These are phyloP conservation scores for Lagopus muta DNA, from an alignment of 2,113 vertebrate genomes.

Conservation along the genomic window DNA sequence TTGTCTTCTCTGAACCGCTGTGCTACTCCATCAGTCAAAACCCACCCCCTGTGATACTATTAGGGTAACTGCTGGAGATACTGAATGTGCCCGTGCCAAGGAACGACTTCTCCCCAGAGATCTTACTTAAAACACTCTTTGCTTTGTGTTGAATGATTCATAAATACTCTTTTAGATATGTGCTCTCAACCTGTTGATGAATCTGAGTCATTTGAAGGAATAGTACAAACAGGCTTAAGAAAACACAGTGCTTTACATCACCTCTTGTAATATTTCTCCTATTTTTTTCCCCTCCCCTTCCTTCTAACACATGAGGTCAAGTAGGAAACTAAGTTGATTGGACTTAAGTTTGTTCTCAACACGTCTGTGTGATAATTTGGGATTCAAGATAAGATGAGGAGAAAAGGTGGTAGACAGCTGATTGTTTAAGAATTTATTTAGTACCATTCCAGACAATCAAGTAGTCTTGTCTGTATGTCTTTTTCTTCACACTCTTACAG, in stretches of 20 bases:
- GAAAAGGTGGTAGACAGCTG: background rate
- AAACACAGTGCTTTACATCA: background rate
- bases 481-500: background rate
- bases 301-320: background rate
- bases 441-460: background rate
- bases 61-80: background rate
- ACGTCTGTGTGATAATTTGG: background rate
- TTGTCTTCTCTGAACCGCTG: background rate
- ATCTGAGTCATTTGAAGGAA: background rate
- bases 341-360: background rate
- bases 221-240: background rate
- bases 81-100: background rate
- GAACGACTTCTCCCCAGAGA: background rate
- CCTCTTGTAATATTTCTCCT: background rate
- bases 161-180: background rate
- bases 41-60: background rate
- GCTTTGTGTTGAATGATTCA: background rate
- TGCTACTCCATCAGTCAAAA: background rate
- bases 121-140: background rate
- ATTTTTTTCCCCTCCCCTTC: background rate
- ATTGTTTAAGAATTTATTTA: background rate
- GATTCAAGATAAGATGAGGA: background rate
- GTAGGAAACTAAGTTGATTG: slow-evolving; percentile 7
- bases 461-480: background rate
- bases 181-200: background rate